These are phyloP conservation scores for Pasiphila rectangulata DNA, from an alignment of 2,888 invertebrate genomes.

Conservation along the genomic window DNA sequence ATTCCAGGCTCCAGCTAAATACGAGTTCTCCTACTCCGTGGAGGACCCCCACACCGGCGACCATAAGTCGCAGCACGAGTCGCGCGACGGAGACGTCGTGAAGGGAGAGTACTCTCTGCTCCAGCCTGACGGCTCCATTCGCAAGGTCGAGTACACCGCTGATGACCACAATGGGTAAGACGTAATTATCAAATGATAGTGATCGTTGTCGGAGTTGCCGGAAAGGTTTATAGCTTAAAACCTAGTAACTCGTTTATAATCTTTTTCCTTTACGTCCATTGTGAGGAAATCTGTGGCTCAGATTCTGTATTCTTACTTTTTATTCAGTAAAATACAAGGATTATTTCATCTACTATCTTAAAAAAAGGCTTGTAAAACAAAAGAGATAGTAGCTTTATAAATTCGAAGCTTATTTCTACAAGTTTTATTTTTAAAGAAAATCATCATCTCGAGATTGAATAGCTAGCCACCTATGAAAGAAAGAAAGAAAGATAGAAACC, in stretches of 20 bases:
- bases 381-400: too few species aligned
- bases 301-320: too few species aligned
- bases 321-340: too few species aligned
- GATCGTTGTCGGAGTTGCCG: neutral
- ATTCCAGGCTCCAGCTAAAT: conserved; percentile 73
- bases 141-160: conserved; percentile 79
- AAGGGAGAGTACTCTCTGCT: conserved; percentile 78
- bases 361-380: too few species aligned
- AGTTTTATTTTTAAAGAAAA: too few species aligned
- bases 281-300: too few species aligned
- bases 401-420: too few species aligned
- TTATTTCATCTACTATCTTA: too few species aligned
- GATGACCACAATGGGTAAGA: conserved; percentile 78
- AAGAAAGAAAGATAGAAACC: too few species aligned
- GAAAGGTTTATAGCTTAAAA: neutral
- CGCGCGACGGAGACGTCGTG: conserved; percentile 71
- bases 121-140: conserved; percentile 79
- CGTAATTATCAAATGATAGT: neutral
- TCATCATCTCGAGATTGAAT: too few species aligned
- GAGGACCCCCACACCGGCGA: conserved; percentile 81
- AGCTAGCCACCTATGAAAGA: too few species aligned
- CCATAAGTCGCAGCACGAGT: conserved; percentile 74
- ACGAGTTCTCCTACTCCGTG: conserved; percentile 81
- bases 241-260: neutral
- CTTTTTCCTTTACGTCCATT: neutral